Evolutionary conservation across 2,888 invertebrate genomes (phyloP).

Genomic region (Oscheius sp.): DNA sequence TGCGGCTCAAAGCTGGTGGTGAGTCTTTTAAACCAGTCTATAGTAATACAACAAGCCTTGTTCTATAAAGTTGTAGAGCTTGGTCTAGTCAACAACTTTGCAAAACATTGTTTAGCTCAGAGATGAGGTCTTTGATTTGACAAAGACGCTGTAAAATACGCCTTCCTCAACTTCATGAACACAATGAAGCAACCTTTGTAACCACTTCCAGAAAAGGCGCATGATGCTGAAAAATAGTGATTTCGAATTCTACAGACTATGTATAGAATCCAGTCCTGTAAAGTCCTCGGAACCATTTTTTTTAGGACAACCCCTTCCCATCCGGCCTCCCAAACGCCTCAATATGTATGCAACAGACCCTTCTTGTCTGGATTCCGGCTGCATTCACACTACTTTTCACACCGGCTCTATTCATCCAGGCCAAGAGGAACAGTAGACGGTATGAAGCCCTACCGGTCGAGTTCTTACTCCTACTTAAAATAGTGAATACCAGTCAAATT

Average conservation of each 20-base stretch:
- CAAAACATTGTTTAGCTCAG: no score
- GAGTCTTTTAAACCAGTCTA: not conserved
- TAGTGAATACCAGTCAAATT: constrained; percentile 32
- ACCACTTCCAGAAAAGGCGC: no score
- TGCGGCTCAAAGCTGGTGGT: constrained; percentile 26
- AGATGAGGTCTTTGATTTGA: no score
- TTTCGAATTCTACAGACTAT: no score
- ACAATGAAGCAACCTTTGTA: no score
- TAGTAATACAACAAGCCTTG: not conserved
- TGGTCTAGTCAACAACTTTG: not conserved
- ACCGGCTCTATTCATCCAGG: constrained; percentile 51
- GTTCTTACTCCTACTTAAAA: constrained; percentile 47
- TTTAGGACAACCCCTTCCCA: constrained; percentile 40
- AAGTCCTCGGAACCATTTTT: not conserved
- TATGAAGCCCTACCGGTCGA: constrained; percentile 46
- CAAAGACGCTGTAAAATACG: no score
- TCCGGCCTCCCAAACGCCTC: constrained; percentile 62
- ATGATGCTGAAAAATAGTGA: no score
- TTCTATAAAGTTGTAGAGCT: no score
- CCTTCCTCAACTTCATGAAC: no score
- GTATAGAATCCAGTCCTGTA: no score
- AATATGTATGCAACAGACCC: constrained; percentile 66
- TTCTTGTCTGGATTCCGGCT: constrained; percentile 67
- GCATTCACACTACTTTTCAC: constrained; percentile 55
- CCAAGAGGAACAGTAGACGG: constrained; percentile 39